Conservation (phyloP, 2,113 vertebrate species). For the Nannobrachium achirus region DNA sequence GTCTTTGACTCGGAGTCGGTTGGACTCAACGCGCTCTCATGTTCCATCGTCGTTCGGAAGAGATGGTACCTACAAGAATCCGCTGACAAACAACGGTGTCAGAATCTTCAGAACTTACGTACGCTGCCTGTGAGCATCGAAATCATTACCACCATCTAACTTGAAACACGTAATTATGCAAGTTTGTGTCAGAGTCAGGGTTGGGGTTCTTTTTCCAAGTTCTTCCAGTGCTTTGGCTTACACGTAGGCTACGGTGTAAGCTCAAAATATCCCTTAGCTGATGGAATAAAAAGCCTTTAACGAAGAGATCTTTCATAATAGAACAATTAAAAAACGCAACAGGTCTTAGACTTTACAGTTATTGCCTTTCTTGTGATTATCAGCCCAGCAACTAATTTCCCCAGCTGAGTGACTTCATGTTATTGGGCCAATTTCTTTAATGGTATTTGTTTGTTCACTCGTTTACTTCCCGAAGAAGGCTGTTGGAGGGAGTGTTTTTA, state of each 20-base stretch:
- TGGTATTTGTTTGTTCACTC: too few relatives aligned
- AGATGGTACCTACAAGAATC: background rate
- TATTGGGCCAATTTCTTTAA: too few relatives aligned
- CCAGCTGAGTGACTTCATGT: too few relatives aligned
- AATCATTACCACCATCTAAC: background rate
- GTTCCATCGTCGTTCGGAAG: background rate
- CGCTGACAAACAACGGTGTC: background rate
- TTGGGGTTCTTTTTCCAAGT: too few relatives aligned
- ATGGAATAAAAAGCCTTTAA: background rate
- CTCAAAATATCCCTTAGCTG: background rate
- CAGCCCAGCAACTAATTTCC: too few relatives aligned
- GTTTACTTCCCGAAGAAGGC: too few relatives aligned
- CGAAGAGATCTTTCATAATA: too few relatives aligned
- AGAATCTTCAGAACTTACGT: background rate
- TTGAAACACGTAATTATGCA: background rate
- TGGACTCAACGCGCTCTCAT: background rate
- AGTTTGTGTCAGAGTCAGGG: too few relatives aligned
- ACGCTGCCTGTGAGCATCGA: background rate
- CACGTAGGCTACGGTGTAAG: background rate
- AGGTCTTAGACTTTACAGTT: too few relatives aligned
- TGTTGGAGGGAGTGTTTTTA: too few relatives aligned
- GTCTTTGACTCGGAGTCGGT: background rate
- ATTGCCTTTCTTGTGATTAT: too few relatives aligned
- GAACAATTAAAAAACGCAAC: too few relatives aligned
- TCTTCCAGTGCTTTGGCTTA: background rate